These are phyloP conservation scores for Cataglyphis albicans DNA, from an alignment of 2,888 invertebrate genomes.

Conservation along the genomic window DNA sequence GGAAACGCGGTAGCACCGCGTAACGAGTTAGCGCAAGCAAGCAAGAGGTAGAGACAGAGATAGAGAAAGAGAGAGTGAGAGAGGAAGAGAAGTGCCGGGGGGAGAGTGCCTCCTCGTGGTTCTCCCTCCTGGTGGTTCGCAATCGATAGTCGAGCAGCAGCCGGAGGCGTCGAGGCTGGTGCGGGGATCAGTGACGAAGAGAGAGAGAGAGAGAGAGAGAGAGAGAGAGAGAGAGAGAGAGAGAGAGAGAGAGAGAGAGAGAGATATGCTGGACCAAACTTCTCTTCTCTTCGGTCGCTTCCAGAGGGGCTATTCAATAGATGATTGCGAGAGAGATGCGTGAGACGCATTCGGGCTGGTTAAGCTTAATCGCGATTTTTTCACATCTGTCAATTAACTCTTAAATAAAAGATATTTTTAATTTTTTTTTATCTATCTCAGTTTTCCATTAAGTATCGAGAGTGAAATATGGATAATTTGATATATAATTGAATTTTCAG, in stretches of 20 bases:
- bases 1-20: slow-evolving; percentile 74
- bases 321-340: slow-evolving; percentile 15
- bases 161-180: slow-evolving; percentile 75
- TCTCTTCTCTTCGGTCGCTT: slow-evolving; percentile 45
- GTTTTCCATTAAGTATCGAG: background rate
- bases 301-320: slow-evolving; percentile 1
- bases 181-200: slow-evolving; percentile 52
- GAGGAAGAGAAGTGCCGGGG: slow-evolving; percentile 33
- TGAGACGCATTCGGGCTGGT: slow-evolving; percentile 4
- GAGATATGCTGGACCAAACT: slow-evolving; percentile 71
- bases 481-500: slow-evolving; percentile 11
- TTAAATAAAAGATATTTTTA: background rate
- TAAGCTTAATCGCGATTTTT: slow-evolving; percentile 4
- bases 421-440: background rate
- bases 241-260: too few species aligned
- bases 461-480: background rate
- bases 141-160: slow-evolving; percentile 80
- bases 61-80: slow-evolving; percentile 35
- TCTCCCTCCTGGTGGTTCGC: slow-evolving; percentile 73
- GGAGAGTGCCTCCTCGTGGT: slow-evolving; percentile 70
- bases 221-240: slow-evolving; percentile 59
- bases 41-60: slow-evolving; percentile 57
- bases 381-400: slow-evolving; percentile 16
- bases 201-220: slow-evolving; percentile 56
- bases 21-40: slow-evolving; percentile 77